These are phyloP conservation scores for Sialia sialis DNA, from an alignment of 2,113 vertebrate genomes.

Conservation along the genomic window DNA sequence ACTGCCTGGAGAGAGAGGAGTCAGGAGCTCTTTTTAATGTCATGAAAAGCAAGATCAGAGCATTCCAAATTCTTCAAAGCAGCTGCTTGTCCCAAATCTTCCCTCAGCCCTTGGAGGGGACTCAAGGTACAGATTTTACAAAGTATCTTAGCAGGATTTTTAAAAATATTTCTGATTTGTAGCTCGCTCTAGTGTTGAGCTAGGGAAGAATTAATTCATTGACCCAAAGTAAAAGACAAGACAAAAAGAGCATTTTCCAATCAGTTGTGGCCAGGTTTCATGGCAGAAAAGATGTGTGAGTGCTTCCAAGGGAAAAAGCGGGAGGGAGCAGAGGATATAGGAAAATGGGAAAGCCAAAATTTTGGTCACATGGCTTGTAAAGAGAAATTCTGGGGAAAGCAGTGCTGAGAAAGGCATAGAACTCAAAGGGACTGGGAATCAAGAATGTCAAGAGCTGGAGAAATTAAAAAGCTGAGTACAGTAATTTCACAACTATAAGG, in stretches of 20 bases:
- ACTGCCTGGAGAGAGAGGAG: not conserved
- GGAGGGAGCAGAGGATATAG: not conserved
- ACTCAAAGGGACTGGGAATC: not conserved
- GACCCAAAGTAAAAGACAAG: not conserved
- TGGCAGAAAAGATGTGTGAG: rapidly evolving
- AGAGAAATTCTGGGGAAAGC: not conserved
- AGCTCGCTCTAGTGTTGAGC: not conserved
- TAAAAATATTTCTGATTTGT: not conserved
- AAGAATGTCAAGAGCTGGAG: not conserved
- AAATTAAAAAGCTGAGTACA: not conserved
- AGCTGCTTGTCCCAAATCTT: not conserved
- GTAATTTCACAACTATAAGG: no score
- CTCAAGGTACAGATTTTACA: not conserved
- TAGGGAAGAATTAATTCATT: not conserved
- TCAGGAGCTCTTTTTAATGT: not conserved
- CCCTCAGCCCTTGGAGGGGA: not conserved
- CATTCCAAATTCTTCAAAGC: not conserved
- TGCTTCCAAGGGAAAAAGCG: not conserved
- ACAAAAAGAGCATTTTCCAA: not conserved
- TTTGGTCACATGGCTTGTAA: not conserved
- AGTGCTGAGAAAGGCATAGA: not conserved
- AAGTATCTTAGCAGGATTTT: not conserved
- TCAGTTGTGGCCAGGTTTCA: not conserved
- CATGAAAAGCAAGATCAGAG: not conserved
- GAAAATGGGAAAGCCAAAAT: not conserved